A percentile compares a stretch with the other conserved stretches of the same genome.
Conservation (phyloP, 2,113 vertebrate species). For the Psilopsiagon aurifrons region DNA sequence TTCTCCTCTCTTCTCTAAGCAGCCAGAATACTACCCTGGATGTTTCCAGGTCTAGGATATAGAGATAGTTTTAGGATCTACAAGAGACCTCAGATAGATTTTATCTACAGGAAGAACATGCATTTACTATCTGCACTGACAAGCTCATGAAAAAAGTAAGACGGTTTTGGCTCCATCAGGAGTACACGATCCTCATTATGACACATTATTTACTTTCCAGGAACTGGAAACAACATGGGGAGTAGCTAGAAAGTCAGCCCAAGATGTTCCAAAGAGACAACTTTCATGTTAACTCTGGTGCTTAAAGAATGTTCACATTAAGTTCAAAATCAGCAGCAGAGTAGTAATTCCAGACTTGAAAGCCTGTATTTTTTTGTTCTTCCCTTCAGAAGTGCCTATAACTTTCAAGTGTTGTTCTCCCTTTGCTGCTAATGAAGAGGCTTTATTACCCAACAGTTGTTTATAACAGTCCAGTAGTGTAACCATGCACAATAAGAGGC, state of each 20-base stretch:
- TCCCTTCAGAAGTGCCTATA: background rate
- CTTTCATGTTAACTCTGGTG: background rate
- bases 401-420: background rate
- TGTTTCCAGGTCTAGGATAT: background rate
- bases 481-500: background rate
- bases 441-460: background rate
- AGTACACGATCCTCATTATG: accelerated
- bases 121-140: background rate
- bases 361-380: background rate
- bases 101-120: background rate
- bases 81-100: background rate
- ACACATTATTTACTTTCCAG: background rate
- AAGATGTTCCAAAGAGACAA: background rate
- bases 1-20: background rate
- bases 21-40: background rate
- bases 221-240: background rate
- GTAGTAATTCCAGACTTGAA: background rate
- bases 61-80: background rate
- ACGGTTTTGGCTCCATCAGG: background rate
- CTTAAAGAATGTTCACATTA: background rate
- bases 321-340: background rate
- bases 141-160: background rate
- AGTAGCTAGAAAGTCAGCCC: background rate
- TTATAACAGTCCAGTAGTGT: background rate
- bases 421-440: background rate